These are phyloP conservation scores for Meleagris gallopavo DNA, from an alignment of 2,113 vertebrate genomes.

Conservation along the genomic window DNA sequence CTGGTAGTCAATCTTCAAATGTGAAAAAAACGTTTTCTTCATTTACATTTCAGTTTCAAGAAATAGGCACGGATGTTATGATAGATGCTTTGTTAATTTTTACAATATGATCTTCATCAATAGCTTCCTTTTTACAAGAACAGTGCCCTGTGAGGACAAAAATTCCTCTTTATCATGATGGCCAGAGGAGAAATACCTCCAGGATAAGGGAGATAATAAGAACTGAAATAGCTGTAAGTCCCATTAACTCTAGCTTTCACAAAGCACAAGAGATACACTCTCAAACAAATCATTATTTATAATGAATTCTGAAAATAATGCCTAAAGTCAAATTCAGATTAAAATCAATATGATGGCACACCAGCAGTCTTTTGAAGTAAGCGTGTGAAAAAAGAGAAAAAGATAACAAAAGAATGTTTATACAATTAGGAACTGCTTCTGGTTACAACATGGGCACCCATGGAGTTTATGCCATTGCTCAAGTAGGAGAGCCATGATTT, in stretches of 20 bases:
- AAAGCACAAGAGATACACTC: constrained; percentile 17
- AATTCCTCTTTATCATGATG: constrained; percentile 7
- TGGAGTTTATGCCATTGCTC: accelerated
- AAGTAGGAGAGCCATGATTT: neutral
- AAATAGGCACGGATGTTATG: neutral
- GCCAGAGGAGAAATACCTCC: neutral
- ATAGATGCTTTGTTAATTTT: neutral
- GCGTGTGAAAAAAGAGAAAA: neutral
- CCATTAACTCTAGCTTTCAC: neutral
- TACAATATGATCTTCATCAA: neutral
- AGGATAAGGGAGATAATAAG: constrained; percentile 2
- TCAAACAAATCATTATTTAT: constrained; percentile 46
- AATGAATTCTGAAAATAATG: constrained; percentile 49
- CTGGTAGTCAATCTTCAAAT: neutral
- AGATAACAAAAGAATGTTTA: neutral
- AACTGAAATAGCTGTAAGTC: constrained; percentile 32
- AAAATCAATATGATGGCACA: constrained; percentile 28
- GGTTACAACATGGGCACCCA: neutral
- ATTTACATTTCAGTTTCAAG: neutral
- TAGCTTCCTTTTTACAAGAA: constrained; percentile 20
- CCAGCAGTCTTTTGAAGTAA: neutral
- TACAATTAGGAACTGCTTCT: neutral
- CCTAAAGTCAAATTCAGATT: constrained; percentile 23
- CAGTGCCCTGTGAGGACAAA: neutral
- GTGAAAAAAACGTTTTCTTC: neutral